Evolutionary conservation across 2,888 invertebrate species (phyloP), one percentile per base, ranked within the genome.

Genomic region (Ornithoptera priamus): DNA sequence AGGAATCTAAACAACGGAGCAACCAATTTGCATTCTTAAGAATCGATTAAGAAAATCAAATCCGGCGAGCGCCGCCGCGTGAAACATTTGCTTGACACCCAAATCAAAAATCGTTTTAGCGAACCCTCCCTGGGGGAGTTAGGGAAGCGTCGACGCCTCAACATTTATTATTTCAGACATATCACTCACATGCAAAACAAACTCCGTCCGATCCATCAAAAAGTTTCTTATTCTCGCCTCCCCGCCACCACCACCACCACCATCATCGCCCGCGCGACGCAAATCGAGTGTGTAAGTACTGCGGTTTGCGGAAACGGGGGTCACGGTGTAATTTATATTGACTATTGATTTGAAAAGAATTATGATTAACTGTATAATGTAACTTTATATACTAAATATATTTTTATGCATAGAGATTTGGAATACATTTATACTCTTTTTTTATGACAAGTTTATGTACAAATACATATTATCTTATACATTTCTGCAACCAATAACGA

Each of bases 121-220:
- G 83, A 89, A 87, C 90, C 91, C 90, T 85, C 83, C 78, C 75
- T 75, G 78, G 84, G 84, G 88, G 85, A 81, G 83, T 81, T 75
- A 80, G 88, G 87, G 88, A 86, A 85, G 87, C 88, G 88, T 87
- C 90, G 91, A 89, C 91, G 92, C 92, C 91, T 91, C 90, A 92
- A 91, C 92, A 92, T 92, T 92, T 92, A 92, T 92, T 92, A 92
- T 92, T 92, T 91, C 90, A 92, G 92, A 92, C 92, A 90, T 92
- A 92, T 92, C 92, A 92, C 92, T 92, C 92, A 89, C 92, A 92
- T 92, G 92, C 92, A 92, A 92, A 92, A 91, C 92, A 92, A 92
- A 92, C 92, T 92, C 89, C 81, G 89, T 90, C 91, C 90, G 90
- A 92, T 92, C 92, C 91, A 92, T 92, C 92, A 92, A 88, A 90